Conservation (phyloP, 2,797 vertebrate species). For the Margarornis squamiger region DNA sequence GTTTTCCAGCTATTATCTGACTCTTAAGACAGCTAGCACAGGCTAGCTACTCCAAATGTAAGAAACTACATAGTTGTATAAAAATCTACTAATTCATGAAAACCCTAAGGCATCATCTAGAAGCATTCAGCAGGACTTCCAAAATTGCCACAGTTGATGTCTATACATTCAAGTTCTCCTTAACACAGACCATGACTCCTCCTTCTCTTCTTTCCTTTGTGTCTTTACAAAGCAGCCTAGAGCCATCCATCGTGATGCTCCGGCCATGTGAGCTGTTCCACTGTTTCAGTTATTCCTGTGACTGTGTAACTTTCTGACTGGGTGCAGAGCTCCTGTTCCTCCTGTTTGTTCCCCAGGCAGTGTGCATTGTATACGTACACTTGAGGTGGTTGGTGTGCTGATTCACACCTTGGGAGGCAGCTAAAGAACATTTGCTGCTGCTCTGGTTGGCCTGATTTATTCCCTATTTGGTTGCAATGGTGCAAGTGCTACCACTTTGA, state of each 20-base stretch:
- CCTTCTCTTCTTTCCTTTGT: background rate
- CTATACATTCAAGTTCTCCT: background rate
- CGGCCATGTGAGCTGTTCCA: background rate
- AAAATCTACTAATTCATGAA: too few relatives aligned
- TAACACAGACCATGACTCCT: background rate
- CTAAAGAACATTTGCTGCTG: background rate
- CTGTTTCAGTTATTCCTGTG: background rate
- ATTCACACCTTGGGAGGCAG: background rate
- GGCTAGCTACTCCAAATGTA: too few relatives aligned
- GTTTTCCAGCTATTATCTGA: too few relatives aligned
- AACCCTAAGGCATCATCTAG: too few relatives aligned
- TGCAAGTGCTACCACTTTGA: background rate
- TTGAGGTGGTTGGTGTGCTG: background rate
- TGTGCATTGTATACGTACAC: background rate
- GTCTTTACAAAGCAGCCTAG: background rate
- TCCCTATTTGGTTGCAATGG: background rate
- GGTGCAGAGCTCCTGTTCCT: background rate
- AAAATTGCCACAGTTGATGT: background rate
- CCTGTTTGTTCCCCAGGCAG: background rate
- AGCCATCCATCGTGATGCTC: background rate
- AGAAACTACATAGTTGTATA: too few relatives aligned
- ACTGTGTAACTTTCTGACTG: background rate
- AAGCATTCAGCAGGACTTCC: background rate
- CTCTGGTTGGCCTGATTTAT: background rate
- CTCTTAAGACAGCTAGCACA: too few relatives aligned